These are phyloP conservation scores for Ostrea denselamellosa DNA, from an alignment of 1,140 invertebrate genomes.

Conservation along the genomic window DNA sequence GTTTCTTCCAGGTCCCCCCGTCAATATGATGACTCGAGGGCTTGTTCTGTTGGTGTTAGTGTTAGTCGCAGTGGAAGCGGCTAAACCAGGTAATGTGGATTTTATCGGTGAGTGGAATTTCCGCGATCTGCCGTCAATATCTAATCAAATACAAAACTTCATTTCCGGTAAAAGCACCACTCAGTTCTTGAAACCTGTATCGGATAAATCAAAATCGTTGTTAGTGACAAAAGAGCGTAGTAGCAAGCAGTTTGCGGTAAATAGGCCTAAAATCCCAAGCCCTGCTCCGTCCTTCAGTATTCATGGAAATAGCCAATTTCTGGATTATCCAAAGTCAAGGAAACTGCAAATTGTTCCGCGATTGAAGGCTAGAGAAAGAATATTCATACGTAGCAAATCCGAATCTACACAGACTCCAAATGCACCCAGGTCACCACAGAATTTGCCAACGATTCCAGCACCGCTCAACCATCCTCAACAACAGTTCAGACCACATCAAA, in stretches of 20 bases:
- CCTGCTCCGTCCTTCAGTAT: constrained; percentile 18
- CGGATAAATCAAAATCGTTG: not conserved
- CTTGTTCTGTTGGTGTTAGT: constrained; percentile 16
- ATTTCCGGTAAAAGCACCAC: not conserved
- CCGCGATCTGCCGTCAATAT: not conserved
- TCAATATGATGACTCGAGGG: constrained; percentile 2
- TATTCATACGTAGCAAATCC: not conserved
- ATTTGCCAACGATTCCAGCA: not conserved
- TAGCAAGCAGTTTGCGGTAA: not conserved
- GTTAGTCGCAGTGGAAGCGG: not conserved
- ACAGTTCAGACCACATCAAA: not conserved
- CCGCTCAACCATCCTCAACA: not conserved
- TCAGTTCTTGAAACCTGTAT: not conserved
- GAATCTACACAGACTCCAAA: not conserved
- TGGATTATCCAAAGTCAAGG: not conserved
- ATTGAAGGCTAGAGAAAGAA: not conserved
- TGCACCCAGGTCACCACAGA: not conserved
- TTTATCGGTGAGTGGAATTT: constrained; percentile 26
- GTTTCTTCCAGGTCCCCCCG: not conserved
- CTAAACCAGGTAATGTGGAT: constrained; percentile 24
- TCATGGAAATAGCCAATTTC: not conserved
- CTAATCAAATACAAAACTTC: constrained; percentile 10
- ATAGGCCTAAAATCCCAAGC: not conserved
- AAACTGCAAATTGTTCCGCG: not conserved
- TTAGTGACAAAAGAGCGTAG: not conserved